Evolutionary conservation across 1,140 invertebrate species (phyloP).

Genomic region (Drosophila nigromelanica): DNA sequence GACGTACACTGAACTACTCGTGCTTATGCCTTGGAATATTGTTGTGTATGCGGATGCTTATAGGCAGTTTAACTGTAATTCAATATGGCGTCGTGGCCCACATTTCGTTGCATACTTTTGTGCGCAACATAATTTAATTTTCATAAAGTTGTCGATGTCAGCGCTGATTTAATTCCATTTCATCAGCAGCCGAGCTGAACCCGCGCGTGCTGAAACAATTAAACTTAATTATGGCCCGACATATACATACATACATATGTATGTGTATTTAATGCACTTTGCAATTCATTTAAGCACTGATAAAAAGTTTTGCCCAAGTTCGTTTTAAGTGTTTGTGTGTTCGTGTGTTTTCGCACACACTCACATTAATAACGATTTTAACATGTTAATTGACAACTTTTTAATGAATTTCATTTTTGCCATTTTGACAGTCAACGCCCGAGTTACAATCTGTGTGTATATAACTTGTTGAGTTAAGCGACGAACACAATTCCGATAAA

Average conservation of each 20-base stretch:
- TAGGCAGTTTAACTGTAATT: constrained; percentile 81
- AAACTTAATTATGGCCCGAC: constrained; percentile 72
- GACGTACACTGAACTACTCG: constrained; percentile 51
- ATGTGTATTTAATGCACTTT: constrained; percentile 43
- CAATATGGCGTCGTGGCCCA: constrained; percentile 56
- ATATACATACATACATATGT: constrained; percentile 12
- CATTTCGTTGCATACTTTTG: constrained; percentile 67
- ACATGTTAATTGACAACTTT: constrained; percentile 78
- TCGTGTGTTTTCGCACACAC: constrained; percentile 18
- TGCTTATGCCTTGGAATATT: background rate
- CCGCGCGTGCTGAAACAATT: constrained; percentile 73
- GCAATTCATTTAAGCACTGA: constrained; percentile 55
- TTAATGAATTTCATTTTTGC: constrained; percentile 63
- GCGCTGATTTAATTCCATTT: constrained; percentile 80
- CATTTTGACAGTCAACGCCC: constrained; percentile 39
- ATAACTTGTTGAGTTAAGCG: constrained; percentile 26
- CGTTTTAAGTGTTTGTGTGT: constrained; percentile 54
- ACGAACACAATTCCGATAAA: constrained; percentile 59
- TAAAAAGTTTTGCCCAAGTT: constrained; percentile 60
- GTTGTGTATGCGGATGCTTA: constrained; percentile 42
- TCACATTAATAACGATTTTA: constrained; percentile 53
- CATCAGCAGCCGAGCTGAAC: constrained; percentile 45
- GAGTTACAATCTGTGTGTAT: background rate
- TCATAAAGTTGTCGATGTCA: constrained; percentile 82
- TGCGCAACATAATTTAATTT: constrained; percentile 74